These are phyloP conservation scores for Erpobdella octoculata DNA, from an alignment of 2,888 invertebrate species.

Conservation along the genomic window DNA sequence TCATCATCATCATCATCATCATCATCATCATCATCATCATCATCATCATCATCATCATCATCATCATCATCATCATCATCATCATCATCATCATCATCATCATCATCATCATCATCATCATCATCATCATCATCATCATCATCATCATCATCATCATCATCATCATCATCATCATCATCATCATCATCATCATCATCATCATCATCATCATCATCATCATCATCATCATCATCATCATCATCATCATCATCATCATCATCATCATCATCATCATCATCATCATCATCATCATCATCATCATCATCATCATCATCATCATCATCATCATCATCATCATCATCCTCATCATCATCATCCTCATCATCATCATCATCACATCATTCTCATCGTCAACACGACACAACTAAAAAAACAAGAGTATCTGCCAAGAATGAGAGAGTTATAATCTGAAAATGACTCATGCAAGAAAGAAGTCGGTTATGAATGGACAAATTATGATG, in stretches of 20 bases:
- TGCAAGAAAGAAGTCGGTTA: no score
- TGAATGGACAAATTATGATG: no score
- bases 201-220: conserved; percentile 10
- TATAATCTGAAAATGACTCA: no score
- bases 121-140: neutral
- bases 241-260: conserved; percentile 12
- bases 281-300: no score
- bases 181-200: neutral
- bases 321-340: no score
- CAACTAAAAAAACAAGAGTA: no score
- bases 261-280: neutral
- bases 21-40: no score
- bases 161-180: neutral
- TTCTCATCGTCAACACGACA: no score
- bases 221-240: conserved; percentile 8
- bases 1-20: neutral
- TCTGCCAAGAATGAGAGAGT: no score
- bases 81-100: conserved; percentile 11
- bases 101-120: neutral
- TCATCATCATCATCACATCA: no score
- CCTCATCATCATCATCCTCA: no score
- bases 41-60: conserved; percentile 11
- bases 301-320: no score
- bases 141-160: neutral
- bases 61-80: conserved; percentile 11